Base-by-base conservation (phyloP, 2,113 vertebrate species). In the Macaca mulatta region DNA sequence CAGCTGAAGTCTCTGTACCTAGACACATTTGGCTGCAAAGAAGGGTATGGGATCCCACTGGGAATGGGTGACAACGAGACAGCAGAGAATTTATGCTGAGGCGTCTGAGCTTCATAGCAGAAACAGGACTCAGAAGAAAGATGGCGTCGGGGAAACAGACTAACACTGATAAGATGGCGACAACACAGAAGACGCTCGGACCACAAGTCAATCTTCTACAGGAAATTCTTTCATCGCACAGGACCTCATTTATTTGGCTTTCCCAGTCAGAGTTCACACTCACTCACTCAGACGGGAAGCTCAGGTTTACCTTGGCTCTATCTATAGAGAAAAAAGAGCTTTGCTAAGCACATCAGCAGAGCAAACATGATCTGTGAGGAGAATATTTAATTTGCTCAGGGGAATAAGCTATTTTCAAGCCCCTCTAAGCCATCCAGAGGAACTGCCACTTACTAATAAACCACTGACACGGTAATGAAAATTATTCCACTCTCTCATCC, bases 121-220 rank as follows among this genome's bases (percentile, higher is more conserved):
- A 83, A 40, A 18, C 77, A 17, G 35, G 32, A 67, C 61, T 59
- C 61, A 22, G 35, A 45, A 35, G 78, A 6, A 75, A 81, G 87
- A 32, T 1, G 3, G 61, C 2, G 13, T 20, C n/a, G 48, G 23
- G 32, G 13, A 7, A 77, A 23, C 32, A 70, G 16, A 12, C 17
- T 5, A 1, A 22, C 3, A 0, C 0, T 8, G 72, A 40, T 20
- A 32, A 50, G 77, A 72, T 0, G 13, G n/a, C 7, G 38, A 17
- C 0, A 30, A 14, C 0, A 20, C 0, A 7, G 22, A 43, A 32
- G 45, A 0, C 1, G 10, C 79, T 32, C 57, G 13, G 38, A 22
- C 59, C 18, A 14, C 0, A 3, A 7, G 43, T 13, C 6, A 7
- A 8, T 59, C 52, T 72, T 38, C 78, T 43, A 4, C 2, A 59